Evolutionary conservation across 2,888 invertebrate genomes (phyloP).

Genomic region (Orchesellides sinensis): DNA sequence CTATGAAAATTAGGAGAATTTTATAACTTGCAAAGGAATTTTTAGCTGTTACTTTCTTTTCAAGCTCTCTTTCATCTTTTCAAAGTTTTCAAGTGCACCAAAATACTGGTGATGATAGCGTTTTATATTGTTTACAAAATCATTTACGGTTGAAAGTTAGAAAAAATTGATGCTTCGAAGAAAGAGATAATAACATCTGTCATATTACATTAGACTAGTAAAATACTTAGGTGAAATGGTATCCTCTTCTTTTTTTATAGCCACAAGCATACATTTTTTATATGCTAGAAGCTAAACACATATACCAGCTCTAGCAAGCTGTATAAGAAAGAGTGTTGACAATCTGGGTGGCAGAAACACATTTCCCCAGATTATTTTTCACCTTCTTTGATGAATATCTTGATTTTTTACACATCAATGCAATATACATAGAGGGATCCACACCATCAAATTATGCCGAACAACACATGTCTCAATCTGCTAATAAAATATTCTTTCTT

Average conservation of each 20-base stretch:
- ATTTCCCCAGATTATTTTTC: conserved; percentile 25
- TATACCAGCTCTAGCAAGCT: too few species aligned
- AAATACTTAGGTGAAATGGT: background rate
- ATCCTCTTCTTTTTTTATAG: too few species aligned
- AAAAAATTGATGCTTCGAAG: conserved; percentile 5
- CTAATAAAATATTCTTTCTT: background rate
- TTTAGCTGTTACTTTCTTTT: conserved; percentile 7
- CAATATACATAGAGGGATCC: too few species aligned
- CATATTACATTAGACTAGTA: background rate
- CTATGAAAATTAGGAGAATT: background rate
- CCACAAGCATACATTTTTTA: too few species aligned
- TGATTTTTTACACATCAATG: too few species aligned
- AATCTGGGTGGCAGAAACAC: conserved; percentile 41
- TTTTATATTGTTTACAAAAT: conserved; percentile 7
- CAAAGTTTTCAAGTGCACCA: background rate
- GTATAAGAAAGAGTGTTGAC: too few species aligned
- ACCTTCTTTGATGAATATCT: conserved; percentile 19
- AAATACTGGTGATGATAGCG: background rate
- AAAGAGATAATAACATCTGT: background rate
- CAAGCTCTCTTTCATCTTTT: conserved; percentile 6
- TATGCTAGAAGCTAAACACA: background rate
- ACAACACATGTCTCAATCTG: too few species aligned
- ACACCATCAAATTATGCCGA: too few species aligned
- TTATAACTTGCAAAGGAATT: background rate
- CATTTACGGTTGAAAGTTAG: conserved; percentile 25